Conservation (phyloP, 2,113 vertebrate species). For the Jaculus jaculus region DNA sequence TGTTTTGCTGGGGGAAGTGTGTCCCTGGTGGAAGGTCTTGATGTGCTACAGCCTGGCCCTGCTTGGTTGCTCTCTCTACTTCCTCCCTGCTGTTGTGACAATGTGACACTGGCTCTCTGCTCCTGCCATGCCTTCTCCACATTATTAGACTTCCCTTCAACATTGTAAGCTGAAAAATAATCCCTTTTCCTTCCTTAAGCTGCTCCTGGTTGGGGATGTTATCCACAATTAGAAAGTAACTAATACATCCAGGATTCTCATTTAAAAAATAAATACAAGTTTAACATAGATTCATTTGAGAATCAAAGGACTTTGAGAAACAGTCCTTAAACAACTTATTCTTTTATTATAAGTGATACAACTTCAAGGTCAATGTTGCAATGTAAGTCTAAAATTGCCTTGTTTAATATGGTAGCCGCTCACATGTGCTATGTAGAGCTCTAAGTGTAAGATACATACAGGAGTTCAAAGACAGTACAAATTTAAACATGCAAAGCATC, state of each 20-base stretch:
- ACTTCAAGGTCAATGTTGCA: conserved; percentile 7
- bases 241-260: neutral
- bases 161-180: no score
- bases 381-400: neutral
- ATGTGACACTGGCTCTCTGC: no score
- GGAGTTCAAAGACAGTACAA: conserved; percentile 17
- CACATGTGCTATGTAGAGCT: neutral
- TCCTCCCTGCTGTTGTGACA: no score
- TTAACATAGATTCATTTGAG: neutral
- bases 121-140: no score
- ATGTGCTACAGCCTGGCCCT: no score
- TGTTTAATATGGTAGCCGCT: neutral
- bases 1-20: no score
- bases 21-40: no score
- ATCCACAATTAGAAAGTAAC: no score
- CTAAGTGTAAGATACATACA: neutral
- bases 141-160: no score
- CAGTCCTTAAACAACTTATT: neutral
- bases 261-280: neutral
- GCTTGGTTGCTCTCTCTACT: no score
- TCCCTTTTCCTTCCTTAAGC: no score
- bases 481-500: neutral
- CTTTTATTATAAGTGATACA: neutral
- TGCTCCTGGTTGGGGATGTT: no score
- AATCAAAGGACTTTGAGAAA: neutral